Base-by-base conservation (phyloP, 2,888 invertebrate species). In the Orchesella flavescens region DNA sequence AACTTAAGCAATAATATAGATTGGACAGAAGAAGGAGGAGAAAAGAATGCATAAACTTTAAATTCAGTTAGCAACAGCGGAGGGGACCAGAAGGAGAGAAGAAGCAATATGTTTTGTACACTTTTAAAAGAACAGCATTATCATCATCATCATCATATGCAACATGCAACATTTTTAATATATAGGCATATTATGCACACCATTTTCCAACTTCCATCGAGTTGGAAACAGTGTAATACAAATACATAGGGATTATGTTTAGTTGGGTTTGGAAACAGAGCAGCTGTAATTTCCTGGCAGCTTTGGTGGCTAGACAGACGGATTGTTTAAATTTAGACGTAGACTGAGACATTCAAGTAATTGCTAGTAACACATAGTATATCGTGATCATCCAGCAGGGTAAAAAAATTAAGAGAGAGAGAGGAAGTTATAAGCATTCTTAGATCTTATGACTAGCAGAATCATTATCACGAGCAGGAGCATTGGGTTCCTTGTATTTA, bases 231-330 rank as follows among this genome's bases (percentile, higher is more conserved):
- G 34, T 34, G 34, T 34, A 34, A 34, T 34, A 34, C 34, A 34
- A 34, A 53, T 3, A 53, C 53, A 49, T 69, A 49, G 49, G 69
- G 69, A 69, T 69, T 69, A 69, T 49, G 69, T 69, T 69, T 46
- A 13, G 69, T 69, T 34, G 10, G 12, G 24, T 49, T 55, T 74
- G 74, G 24, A 15, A 21, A 9, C 46, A 49, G 43, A 65, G 66
- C 81, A 81, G 81, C 81, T 81, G 81, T 75, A 82, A 19, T 49
- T 69, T 75, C 75, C 82, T 82, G 82, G 82, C 82, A 82, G 43
- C 69, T 44, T 19, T 24, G 15, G 43, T 82, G 82, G 82, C 82
- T 82, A 82, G 82, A 80, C 80, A 59, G 59, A 49, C 43, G 49
- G 57, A 49, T 44, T 61, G 55, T 43, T 82, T 82, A 82, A 82